Percentiles rank a stretch among this genome's conserved stretches.
phyloP scores from a whole-genome alignment of 1,140 invertebrate genomes.

The Spodoptera litura region DNA sequence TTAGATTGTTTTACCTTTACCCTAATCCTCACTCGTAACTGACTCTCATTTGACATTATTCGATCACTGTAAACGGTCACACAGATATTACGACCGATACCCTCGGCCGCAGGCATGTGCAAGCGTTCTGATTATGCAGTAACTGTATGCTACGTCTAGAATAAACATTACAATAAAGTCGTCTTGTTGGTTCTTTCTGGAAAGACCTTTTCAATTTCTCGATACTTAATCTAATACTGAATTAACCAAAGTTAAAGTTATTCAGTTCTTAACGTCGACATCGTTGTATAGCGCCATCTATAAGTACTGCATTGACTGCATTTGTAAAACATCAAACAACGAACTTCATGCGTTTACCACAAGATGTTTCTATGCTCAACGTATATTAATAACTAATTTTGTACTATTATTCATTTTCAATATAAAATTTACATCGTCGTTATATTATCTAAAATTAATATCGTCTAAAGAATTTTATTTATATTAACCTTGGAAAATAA shows the following conservation, averaged over 20 bases:
- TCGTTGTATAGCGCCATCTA: conserved; percentile 4
- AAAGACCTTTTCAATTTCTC: neutral
- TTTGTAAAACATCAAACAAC: neutral
- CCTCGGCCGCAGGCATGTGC: conserved; percentile 9
- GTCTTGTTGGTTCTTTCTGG: neutral
- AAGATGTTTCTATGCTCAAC: neutral
- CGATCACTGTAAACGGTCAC: neutral
- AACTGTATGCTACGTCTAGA: neutral
- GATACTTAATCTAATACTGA: too few species aligned
- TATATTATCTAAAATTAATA: neutral
- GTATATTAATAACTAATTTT: neutral
- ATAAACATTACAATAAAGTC: neutral
- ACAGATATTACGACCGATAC: neutral
- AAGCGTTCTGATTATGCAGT: conserved; percentile 29
- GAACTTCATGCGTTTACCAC: neutral
- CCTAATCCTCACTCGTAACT: conserved; percentile 54
- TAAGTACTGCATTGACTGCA: neutral
- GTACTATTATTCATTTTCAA: neutral
- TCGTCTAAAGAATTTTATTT: neutral
- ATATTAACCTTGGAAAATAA: too few species aligned
- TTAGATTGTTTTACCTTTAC: conserved; percentile 55
- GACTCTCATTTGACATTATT: conserved; percentile 50
- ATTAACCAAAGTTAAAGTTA: neutral
- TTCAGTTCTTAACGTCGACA: neutral
- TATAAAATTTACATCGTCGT: neutral